These are phyloP conservation scores for Oreochromis niloticus DNA, from an alignment of 2,113 vertebrate genomes.

Conservation along the genomic window DNA sequence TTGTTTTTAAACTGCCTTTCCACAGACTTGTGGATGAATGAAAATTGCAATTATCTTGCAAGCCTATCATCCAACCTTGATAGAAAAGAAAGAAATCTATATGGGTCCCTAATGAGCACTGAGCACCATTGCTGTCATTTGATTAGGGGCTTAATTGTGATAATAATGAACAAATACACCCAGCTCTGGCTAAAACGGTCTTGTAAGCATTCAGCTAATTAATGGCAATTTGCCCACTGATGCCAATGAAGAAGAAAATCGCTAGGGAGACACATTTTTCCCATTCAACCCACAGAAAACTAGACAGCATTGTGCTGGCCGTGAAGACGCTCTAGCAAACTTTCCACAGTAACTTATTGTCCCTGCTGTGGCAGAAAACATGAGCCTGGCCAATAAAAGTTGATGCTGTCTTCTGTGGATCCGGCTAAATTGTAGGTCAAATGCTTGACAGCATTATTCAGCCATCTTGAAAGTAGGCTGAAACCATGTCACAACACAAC, in stretches of 20 bases:
- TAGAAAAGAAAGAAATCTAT: constrained; percentile 47
- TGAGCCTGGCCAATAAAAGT: constrained; percentile 2
- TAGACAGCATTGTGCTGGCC: background rate
- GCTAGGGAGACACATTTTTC: constrained; percentile 17
- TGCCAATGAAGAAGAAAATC: constrained; percentile 47
- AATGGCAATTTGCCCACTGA: constrained; percentile 57
- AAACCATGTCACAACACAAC: constrained; percentile 39
- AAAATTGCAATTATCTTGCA: constrained; percentile 33
- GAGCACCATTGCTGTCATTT: constrained; percentile 42
- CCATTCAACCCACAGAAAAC: background rate
- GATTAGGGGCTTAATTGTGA: constrained; percentile 65
- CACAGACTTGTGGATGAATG: background rate
- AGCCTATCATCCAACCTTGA: constrained; percentile 28
- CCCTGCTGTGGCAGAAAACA: background rate
- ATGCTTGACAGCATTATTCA: constrained; percentile 34
- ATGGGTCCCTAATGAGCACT: constrained; percentile 56
- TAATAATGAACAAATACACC: constrained; percentile 69
- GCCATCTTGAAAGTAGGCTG: constrained; percentile 33
- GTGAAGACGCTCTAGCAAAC: background rate
- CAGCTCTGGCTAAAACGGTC: constrained; percentile 35
- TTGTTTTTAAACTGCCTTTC: constrained; percentile 1
- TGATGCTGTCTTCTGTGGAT: background rate
- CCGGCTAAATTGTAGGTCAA: constrained; percentile 41
- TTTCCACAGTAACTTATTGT: background rate
- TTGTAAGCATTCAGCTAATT: constrained; percentile 63